Conservation (phyloP, 1,140 invertebrate genomes). For the Ridgeia piscesae region DNA sequence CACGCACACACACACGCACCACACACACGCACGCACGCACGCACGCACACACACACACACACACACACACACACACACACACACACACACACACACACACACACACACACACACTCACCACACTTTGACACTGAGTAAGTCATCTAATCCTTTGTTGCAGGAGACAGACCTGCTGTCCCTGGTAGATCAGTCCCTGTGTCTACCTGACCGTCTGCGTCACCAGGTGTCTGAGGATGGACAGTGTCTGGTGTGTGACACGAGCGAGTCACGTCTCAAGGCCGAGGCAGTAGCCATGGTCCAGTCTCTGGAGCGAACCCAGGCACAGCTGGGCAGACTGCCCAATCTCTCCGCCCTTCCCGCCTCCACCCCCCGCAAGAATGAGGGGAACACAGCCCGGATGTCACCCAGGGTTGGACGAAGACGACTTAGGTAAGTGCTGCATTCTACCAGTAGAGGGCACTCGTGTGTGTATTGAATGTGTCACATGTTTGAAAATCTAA, state of each 20-base stretch:
- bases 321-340: not conserved
- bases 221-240: constrained; percentile 21
- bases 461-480: not conserved
- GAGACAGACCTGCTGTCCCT: constrained; percentile 2
- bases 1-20: not conserved
- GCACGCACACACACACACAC: not conserved
- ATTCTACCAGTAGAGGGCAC: not conserved
- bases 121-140: not conserved
- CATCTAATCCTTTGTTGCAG: not conserved
- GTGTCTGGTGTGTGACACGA: constrained; percentile 47
- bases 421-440: not conserved
- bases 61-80: not conserved
- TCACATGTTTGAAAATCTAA: too few species aligned
- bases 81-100: not conserved
- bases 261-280: constrained; percentile 40
- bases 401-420: not conserved
- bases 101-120: not conserved
- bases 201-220: not conserved
- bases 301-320: constrained; percentile 49
- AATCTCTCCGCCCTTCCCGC: not conserved
- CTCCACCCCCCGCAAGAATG: not conserved
- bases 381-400: not conserved
- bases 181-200: not conserved
- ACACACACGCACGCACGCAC: not conserved
- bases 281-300: constrained; percentile 51